Base-by-base conservation (phyloP, 2,113 vertebrate genomes). In the Tyto alba region DNA sequence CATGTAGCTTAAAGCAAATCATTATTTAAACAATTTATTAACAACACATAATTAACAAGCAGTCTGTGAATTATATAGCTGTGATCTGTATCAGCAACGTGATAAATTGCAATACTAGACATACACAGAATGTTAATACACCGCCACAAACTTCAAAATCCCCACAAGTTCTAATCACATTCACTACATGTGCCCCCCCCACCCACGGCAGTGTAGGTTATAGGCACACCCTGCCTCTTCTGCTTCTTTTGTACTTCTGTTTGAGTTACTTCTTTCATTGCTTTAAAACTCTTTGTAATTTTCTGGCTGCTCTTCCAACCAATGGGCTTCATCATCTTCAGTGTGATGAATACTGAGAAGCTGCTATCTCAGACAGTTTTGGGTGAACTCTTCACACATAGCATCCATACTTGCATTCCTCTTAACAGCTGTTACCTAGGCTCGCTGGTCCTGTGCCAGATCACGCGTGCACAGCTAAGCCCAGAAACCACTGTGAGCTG, bases 111-210 rank as follows among this genome's bases (percentile, higher is more conserved):
- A 47, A 3, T 63, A 14, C 12, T 23, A 26, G 52, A 32, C 14
- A 13, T n/a, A 55, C 7, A 32, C 6, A 40, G 38, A 50, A 14
- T 36, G 29, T 34, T 43, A 67, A 36, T 52, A 14, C 13, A 63
- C 10, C 11, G 10, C 23, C 3, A 3, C 32, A 62, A 60, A 68
- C 27, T 62, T 38, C 30, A 32, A 20, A 62, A 26, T 73, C 8
- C 41, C 11, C 20, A 10, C 3, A 36, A 21, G 17, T 80, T 79
- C 25, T 88, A 20, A 45, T 85, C 13, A 10, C 25, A 19, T 12
- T 34, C n/a, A 17, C 1, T 40, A 43, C 5, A 4, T 0, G 2
- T 38, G 14, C 14, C n/a, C 11, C n/a, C n/a, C 3, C 13, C 22
- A 9, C 29, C 41, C 47, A 34, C 38, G 59, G 50, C 60, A n/a